Evolutionary conservation across 2,888 invertebrate species (phyloP), one percentile per base, ranked within the genome.

Genomic region (Leptinotarsa rubiginosa): DNA sequence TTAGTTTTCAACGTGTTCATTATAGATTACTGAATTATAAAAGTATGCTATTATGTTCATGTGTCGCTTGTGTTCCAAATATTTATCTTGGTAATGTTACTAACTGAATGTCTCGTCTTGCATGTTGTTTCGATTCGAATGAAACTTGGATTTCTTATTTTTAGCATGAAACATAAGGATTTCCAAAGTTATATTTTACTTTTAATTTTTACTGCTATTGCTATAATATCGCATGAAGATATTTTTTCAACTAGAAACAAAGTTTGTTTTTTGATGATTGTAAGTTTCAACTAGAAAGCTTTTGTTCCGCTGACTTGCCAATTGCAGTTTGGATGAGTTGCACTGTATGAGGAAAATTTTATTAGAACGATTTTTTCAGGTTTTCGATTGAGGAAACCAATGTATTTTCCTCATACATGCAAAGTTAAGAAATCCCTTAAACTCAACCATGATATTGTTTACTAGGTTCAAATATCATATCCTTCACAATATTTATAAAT

Each of bases 31-130:
- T n/a, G 7, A 50, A 50, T 50, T 50, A 76, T 73, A 78, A 74
- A 78, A 76, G 73, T 76, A 76, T 76, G 78, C 70, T 75, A 67
- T 41, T 10, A 41, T 47, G 47, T 13, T 47, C 47, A 68, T n/a
- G 65, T 69, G 59, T 71, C 69, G 69, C 73, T 75, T 20, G 66
- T 69, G 52, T 67, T 73, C 59, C 70, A 76, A 73, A 59, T 71
- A 16, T 74, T 77, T 75, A 65, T 71, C 54, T 70, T 73, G 77
- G 75, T 75, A 77, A 62, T 79, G 75, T 69, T 47, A 78, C 64
- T 79, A 73, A 77, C 80, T 73, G 81, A 78, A 81, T 81, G 65
- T 78, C 77, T 73, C 81, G 66, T 80, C 72, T 77, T 74, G 75
- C 47, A 67, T 52, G 25, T 16, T 82, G 74, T 78, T 78, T 76